Percentiles rank a stretch among this genome's conserved stretches.
Evolutionary conservation across 2,113 vertebrate species (phyloP).

Genomic region (Aptenodytes patagonicus): DNA sequence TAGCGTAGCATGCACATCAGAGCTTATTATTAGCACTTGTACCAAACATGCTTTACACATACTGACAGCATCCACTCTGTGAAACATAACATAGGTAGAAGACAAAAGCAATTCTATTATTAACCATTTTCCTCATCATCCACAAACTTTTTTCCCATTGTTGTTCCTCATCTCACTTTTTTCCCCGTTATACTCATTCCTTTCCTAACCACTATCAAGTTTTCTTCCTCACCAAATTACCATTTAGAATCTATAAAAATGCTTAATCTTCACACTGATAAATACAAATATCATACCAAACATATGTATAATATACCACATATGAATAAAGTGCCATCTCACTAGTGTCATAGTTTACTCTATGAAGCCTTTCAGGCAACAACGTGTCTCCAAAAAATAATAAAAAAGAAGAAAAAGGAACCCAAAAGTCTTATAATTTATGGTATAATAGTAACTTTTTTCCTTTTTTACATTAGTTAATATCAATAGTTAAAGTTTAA

Average conservation of each 20-base stretch:
- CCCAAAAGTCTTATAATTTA: not conserved
- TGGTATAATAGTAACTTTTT: not conserved
- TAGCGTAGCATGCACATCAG: not conserved
- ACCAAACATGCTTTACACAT: not conserved
- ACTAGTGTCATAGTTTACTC: not conserved
- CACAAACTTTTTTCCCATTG: not conserved
- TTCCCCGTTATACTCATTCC: not conserved
- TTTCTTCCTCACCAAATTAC: not conserved
- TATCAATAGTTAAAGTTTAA: not conserved
- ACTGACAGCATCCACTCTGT: not conserved
- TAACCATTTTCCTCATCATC: not conserved
- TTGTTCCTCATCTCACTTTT: not conserved
- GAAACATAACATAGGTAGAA: not conserved
- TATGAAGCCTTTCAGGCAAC: not conserved
- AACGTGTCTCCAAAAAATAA: not conserved
- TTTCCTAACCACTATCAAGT: not conserved
- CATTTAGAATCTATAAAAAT: not conserved
- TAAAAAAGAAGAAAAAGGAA: not conserved
- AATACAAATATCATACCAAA: not conserved
- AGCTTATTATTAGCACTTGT: not conserved
- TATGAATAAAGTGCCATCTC: not conserved
- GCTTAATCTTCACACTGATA: not conserved
- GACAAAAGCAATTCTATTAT: not conserved
- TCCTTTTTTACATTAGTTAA: not conserved
- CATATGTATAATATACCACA: not conserved